Percentiles rank a stretch among this genome's conserved stretches.
These are phyloP conservation scores for Riparia riparia DNA, from an alignment of 2,113 vertebrate genomes.

Conservation along the genomic window DNA sequence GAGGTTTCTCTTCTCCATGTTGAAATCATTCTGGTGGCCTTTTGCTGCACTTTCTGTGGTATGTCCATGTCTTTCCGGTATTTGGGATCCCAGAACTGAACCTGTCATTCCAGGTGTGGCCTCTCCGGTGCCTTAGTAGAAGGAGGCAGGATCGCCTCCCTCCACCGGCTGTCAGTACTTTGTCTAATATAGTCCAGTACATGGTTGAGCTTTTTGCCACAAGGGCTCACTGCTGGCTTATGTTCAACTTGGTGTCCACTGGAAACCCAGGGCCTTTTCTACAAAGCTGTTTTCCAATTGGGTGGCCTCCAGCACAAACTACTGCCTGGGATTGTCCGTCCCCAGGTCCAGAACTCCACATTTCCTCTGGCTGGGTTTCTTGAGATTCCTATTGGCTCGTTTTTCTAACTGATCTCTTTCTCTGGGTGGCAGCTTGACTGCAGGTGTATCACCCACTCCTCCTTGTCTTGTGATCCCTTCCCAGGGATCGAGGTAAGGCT, in stretches of 20 bases:
- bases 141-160: not conserved
- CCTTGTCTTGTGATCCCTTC: not conserved
- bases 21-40: not conserved
- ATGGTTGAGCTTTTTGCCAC: not conserved
- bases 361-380: not conserved
- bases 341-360: not conserved
- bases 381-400: not conserved
- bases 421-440: rapidly evolving
- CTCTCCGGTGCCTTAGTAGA: not conserved
- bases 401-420: not conserved
- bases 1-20: not conserved
- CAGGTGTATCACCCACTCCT: not conserved
- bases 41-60: not conserved
- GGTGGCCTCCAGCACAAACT: not conserved
- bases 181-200: not conserved
- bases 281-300: not conserved
- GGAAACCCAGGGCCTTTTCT: not conserved
- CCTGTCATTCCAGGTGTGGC: not conserved
- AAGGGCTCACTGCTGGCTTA: not conserved
- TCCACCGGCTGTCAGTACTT: not conserved
- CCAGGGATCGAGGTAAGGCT: not conserved
- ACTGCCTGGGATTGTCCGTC: not conserved
- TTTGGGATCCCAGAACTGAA: not conserved
- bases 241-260: not conserved
- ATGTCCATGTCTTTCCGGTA: not conserved